Evolutionary conservation across 1,140 invertebrate species (phyloP).

Genomic region (Globodera rostochiensis): DNA sequence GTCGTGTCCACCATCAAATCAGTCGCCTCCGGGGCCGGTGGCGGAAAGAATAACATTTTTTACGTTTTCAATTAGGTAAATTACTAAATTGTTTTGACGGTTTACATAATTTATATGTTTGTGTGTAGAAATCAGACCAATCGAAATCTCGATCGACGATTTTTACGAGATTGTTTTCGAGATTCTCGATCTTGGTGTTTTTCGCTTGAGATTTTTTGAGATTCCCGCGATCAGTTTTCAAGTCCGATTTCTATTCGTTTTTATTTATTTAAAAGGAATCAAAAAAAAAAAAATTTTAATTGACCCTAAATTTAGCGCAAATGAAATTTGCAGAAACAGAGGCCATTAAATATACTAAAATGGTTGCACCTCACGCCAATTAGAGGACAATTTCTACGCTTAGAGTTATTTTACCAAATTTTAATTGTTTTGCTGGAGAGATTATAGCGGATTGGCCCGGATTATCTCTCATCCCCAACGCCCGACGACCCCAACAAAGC

Average conservation of each 20-base stretch:
- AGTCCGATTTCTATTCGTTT: too few relatives aligned
- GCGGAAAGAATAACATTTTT: slow-evolving; percentile 1
- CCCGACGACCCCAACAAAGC: background rate
- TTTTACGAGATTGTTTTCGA: too few relatives aligned
- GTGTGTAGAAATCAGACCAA: background rate
- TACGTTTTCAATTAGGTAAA: background rate
- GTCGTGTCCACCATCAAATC: background rate
- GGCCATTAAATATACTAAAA: background rate
- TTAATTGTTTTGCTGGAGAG: slow-evolving; percentile 3
- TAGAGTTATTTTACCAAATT: background rate
- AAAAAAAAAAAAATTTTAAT: too few relatives aligned
- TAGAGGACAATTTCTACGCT: background rate
- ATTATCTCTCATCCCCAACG: background rate
- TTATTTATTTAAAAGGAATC: too few relatives aligned
- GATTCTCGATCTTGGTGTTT: too few relatives aligned
- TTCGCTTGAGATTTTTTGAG: too few relatives aligned
- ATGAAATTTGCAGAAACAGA: background rate
- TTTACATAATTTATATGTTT: background rate
- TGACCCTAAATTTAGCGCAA: background rate
- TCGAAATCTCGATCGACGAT: background rate
- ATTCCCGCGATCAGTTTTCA: too few relatives aligned
- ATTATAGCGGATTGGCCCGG: background rate
- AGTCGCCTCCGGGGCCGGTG: background rate
- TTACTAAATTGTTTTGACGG: too few relatives aligned
- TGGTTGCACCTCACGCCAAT: background rate